Evolutionary conservation across 2,113 vertebrate species (phyloP), one percentile per base, ranked within the genome.

Genomic region (Corythoichthys intestinalis): DNA sequence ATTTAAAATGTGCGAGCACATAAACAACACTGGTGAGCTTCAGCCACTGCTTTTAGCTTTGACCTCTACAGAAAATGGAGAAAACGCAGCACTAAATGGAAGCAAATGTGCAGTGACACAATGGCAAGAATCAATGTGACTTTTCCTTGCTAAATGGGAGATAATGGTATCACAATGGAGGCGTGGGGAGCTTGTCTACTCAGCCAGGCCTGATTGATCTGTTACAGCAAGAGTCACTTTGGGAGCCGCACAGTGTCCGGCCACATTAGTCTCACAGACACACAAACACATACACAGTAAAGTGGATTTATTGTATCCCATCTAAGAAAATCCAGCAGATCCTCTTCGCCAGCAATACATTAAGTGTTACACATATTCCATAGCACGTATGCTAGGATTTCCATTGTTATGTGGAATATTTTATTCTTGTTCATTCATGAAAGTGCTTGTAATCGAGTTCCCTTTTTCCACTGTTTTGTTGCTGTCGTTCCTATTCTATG

Each of bases 181-280:
- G 61, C 61, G 61, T 48, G 61, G 61, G 61, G 61, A 28, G 61
- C 44, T 63, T 63, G 61, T 46, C 61, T 34, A 63, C 61, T 63
- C 44, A 28, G 41, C 20, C 44, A 6, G 61, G 20, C 61, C 44
- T 63, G 61, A 63, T 63, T 63, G 61, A 63, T 63, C 61, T 46
- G 61, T 63, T 63, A 63, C 61, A 63, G 61, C 61, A 48, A 63
- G 61, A 63, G 61, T 63, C 61, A 48, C 61, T 63, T 34, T 63
- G 61, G 41, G 61, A 63, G n/a, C 44, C 61, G 44, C 17, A 14
- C 61, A 1, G 61, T 47, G 61, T 63, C 61, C 44, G 44, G 61
- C 44, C 61, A 48, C 61, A 63, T 63, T 63, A 63, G 20, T 47
- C 61, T 63, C 61, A 62, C 59, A 35, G 20, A 13, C 28, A 13